Evolutionary conservation across 2,113 vertebrate species (phyloP).

Genomic region (Garra rufa): DNA sequence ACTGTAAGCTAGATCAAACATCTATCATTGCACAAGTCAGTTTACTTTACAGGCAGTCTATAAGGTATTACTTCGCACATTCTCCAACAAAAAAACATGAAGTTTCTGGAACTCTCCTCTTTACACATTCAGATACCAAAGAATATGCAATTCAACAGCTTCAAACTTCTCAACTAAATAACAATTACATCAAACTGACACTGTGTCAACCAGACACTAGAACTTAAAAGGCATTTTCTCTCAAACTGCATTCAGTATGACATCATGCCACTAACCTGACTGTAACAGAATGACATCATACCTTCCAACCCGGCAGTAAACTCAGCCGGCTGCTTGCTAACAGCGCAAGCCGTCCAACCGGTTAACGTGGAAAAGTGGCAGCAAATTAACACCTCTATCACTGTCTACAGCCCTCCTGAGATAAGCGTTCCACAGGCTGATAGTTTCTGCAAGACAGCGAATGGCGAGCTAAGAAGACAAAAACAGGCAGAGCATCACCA

Average conservation of each 20-base stretch:
- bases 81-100: constrained; percentile 43
- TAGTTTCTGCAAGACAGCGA: constrained; percentile 35
- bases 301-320: constrained; percentile 34
- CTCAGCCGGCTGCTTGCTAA: constrained; percentile 15
- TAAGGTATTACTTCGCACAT: not conserved
- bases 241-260: constrained; percentile 28
- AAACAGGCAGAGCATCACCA: constrained; percentile 5
- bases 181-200: not conserved
- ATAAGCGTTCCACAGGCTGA: constrained; percentile 33
- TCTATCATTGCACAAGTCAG: not conserved
- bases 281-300: constrained; percentile 37
- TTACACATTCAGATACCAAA: not conserved
- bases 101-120: not conserved
- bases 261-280: constrained; percentile 39
- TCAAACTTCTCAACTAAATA: not conserved
- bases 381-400: constrained; percentile 21
- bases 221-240: not conserved
- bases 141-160: not conserved
- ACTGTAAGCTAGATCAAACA: not conserved
- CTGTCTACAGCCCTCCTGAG: constrained; percentile 13
- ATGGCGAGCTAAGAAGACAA: constrained; percentile 12
- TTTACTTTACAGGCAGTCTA: not conserved
- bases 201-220: not conserved
- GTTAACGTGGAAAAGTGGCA: not conserved
- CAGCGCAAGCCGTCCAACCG: not conserved